A percentile compares a stretch with the other conserved stretches of the same genome.
These are phyloP conservation scores for Orthosia incerta DNA, from an alignment of 2,888 invertebrate genomes.

Conservation along the genomic window DNA sequence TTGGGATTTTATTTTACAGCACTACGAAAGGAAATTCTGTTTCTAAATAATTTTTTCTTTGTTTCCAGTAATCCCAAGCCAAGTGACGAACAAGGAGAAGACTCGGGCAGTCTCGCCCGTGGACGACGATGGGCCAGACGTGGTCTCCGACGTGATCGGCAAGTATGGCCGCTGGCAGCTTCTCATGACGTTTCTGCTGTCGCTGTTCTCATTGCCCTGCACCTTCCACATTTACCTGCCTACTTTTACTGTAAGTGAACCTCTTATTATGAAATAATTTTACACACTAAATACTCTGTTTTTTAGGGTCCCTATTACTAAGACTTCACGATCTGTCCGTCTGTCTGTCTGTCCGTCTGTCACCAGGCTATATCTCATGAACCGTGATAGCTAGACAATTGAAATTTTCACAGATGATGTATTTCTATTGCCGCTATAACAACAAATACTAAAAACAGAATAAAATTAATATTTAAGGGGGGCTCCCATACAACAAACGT, in stretches of 20 bases:
- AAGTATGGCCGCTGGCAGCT: slow-evolving; percentile 95
- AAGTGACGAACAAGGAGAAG: slow-evolving; percentile 80
- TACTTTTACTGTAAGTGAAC: slow-evolving; percentile 92
- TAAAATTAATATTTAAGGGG: no score
- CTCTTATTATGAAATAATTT: no score
- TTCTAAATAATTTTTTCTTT: slow-evolving; percentile 26
- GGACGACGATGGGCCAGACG: slow-evolving; percentile 91
- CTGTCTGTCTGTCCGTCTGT: no score
- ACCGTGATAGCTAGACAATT: no score
- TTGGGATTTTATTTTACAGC: background rate
- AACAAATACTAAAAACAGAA: no score
- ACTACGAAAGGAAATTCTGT: background rate
- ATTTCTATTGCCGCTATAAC: no score
- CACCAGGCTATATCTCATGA: no score
- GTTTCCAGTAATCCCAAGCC: slow-evolving; percentile 87
- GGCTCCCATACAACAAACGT: no score
- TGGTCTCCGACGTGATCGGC: slow-evolving; percentile 93
- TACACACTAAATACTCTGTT: background rate
- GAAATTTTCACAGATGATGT: no score
- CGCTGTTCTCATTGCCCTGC: slow-evolving; percentile 95
- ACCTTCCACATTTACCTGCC: slow-evolving; percentile 95
- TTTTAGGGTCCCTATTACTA: no score
- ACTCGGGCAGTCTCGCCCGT: slow-evolving; percentile 69
- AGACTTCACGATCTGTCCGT: no score
- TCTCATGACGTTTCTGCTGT: slow-evolving; percentile 93